Percentiles rank a stretch among this genome's conserved stretches.
phyloP scores from a whole-genome alignment of 2,113 vertebrate species.

The Poeciliopsis prolifica region DNA sequence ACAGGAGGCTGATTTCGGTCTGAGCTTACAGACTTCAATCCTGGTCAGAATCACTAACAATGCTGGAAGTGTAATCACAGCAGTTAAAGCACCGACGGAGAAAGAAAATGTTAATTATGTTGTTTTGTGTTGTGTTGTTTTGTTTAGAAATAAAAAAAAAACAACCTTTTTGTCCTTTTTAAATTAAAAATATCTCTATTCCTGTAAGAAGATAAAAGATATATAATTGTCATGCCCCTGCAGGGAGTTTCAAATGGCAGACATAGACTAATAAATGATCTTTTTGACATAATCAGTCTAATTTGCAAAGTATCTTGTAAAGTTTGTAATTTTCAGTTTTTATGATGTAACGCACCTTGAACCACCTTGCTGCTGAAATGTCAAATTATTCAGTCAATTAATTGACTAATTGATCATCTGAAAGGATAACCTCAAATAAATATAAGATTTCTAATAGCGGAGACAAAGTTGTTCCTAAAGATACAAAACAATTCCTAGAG shows the following conservation, averaged over 20 bases:
- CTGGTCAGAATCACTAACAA: background rate
- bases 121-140: background rate
- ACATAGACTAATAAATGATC: no score
- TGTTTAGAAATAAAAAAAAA: background rate
- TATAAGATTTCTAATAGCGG: no score
- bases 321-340: no score
- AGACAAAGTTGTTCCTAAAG: no score
- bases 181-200: background rate
- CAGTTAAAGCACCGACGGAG: background rate
- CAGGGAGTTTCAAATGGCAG: background rate
- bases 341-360: no score
- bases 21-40: constrained; percentile 14
- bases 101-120: background rate
- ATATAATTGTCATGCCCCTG: background rate
- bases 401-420: no score
- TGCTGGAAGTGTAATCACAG: background rate
- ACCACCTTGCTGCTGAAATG: no score
- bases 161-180: background rate
- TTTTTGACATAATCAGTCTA: no score
- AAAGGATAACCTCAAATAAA: no score
- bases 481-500: no score
- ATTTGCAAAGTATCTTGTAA: no score
- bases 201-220: background rate
- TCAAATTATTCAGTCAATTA: no score
- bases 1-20: constrained; percentile 64